Evolutionary conservation across 2,888 invertebrate species (phyloP).

Genomic region (Rhingia rostrata): DNA sequence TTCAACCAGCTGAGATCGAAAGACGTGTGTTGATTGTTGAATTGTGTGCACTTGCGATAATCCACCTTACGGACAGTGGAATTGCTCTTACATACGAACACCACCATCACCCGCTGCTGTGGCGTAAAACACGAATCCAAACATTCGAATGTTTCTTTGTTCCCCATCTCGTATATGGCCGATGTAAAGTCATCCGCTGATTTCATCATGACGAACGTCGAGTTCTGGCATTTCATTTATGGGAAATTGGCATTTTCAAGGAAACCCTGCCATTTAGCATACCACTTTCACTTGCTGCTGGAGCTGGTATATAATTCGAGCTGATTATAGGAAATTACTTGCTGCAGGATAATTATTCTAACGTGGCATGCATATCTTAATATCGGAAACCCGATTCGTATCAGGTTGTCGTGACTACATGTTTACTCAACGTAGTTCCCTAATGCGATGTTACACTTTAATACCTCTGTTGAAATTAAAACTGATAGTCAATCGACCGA

Average conservation of each 20-base stretch:
- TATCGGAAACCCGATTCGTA: slow-evolving; percentile 33
- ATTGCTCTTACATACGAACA: background rate
- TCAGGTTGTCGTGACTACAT: slow-evolving; percentile 35
- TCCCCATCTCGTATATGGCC: slow-evolving; percentile 25
- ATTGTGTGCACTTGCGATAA: slow-evolving; percentile 2
- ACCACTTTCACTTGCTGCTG: slow-evolving; percentile 59
- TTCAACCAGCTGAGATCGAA: slow-evolving; percentile 39
- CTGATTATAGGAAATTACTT: slow-evolving; percentile 50
- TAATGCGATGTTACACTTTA: slow-evolving; percentile 40
- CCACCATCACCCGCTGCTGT: slow-evolving; percentile 1
- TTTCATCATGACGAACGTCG: slow-evolving; percentile 11
- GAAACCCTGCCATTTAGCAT: slow-evolving; percentile 57
- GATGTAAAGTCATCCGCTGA: slow-evolving; percentile 53
- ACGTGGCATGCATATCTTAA: slow-evolving; percentile 30
- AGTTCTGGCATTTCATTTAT: slow-evolving; percentile 7
- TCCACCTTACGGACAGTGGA: slow-evolving; percentile 2
- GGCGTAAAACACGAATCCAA: background rate
- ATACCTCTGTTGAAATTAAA: slow-evolving; percentile 22
- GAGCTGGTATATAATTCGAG: slow-evolving; percentile 16
- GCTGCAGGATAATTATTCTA: slow-evolving; percentile 58
- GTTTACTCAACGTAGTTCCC: slow-evolving; percentile 26
- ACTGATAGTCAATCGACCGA: slow-evolving; percentile 14
- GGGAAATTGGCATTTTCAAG: slow-evolving; percentile 53
- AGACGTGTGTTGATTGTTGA: background rate
- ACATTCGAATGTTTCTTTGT: slow-evolving; percentile 46